Conservation (phyloP, 92 coral and sea anemone species). For the Phenganax subtilis region DNA sequence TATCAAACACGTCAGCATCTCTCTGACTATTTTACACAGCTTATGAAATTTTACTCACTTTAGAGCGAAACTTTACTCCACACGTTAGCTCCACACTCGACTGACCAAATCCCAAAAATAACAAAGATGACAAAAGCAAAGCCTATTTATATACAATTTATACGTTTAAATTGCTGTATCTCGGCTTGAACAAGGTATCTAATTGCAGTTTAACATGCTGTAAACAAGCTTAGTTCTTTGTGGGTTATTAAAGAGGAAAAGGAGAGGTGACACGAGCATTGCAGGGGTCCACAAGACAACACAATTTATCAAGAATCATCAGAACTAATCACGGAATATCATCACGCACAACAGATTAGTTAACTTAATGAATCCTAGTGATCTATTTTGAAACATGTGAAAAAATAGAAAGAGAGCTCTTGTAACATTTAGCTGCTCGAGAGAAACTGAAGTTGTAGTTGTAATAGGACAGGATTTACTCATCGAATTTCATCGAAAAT, state of each 20-base stretch:
- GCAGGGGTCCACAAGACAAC: background rate
- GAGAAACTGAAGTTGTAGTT: no score
- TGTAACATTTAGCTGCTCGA: no score
- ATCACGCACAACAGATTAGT: background rate
- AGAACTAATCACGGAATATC: background rate
- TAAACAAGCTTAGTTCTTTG: background rate
- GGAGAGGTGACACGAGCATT: background rate
- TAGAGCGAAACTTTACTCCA: no score
- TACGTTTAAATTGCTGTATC: constrained; percentile 7
- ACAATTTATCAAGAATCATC: background rate
- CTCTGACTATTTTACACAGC: no score
- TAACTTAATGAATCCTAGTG: background rate
- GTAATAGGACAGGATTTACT: no score
- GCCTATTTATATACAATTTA: background rate
- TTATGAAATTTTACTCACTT: no score
- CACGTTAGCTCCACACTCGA: no score
- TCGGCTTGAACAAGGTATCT: background rate
- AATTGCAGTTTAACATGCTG: constrained; percentile 6
- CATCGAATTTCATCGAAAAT: no score
- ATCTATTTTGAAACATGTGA: no score
- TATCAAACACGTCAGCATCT: no score
- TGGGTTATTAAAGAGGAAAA: background rate
- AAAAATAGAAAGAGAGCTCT: no score
- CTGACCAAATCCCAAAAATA: background rate
- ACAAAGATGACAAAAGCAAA: background rate